Evolutionary conservation across 2,888 invertebrate species (phyloP), one percentile per base, ranked within the genome.

Genomic region (Xylocampa areola): DNA sequence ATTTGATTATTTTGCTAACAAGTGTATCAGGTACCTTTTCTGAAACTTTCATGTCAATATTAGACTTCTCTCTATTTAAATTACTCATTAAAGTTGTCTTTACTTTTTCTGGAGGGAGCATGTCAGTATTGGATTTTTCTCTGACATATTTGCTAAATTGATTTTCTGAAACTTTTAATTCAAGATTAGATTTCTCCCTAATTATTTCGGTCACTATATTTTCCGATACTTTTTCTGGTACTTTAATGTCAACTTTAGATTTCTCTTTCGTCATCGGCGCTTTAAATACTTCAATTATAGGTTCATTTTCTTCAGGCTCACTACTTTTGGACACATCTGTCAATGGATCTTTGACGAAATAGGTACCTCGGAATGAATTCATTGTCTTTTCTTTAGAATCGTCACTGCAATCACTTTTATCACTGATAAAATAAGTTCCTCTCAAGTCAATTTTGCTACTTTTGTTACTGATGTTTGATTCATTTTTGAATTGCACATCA

Each of bases 1-100:
- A 82, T 27, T 75, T 76, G 8, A 87, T 74, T 16, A 86, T 81
- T 79, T 82, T 25, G 25, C 8, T 25, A 25, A 25, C 25, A 16
- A 85, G 66, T 0, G 77, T 79, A 44, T 81, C 77, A 0, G 84
- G 59, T 7, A 70, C 48, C 54, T 73, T 73, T 25, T 58, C 49
- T 14, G 36, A n/a, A n/a, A n/a, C 17, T 35, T 41, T 69, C 40
- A 45, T 37, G 0, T 69, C 65, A 14, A 45, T 33, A 27, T 68
- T 62, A 2, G 68, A 68, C 50, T 63, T 69, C 4, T 45, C 68
- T 13, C 68, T 47, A 0, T 25, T 39, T 33, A 52, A 25, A 39
- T 30, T 47, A 8, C 6, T 35, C 2, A 35, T 10, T 10, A 33
- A 10, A 1, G 5, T 25, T 44, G 59, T 39, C 17, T 30, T 11